Evolutionary conservation across 2,888 invertebrate species (phyloP).

Genomic region (Stratiomys singularior): DNA sequence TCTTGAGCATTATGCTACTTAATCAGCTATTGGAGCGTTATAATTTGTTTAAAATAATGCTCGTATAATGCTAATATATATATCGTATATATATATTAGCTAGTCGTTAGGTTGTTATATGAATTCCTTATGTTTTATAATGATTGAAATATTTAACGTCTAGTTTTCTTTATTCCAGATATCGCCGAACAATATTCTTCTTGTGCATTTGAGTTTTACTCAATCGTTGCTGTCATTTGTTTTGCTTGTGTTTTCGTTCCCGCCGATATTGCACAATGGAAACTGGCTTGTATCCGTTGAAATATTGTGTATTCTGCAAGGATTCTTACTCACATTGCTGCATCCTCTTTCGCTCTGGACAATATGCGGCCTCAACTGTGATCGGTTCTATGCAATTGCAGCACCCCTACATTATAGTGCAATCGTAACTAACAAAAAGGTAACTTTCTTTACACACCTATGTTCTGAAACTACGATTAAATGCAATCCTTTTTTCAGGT

Average conservation of each 20-base stretch:
- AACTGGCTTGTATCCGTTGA: conserved; percentile 67
- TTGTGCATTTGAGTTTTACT: conserved; percentile 78
- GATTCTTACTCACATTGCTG: conserved; percentile 75
- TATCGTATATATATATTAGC: too few species aligned
- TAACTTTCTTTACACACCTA: conserved; percentile 56
- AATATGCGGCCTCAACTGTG: conserved; percentile 81
- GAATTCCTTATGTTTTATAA: too few species aligned
- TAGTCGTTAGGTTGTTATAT: too few species aligned
- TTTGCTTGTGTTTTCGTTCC: conserved; percentile 69
- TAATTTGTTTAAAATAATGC: too few species aligned
- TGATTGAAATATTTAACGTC: conserved; percentile 17
- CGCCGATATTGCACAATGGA: conserved; percentile 63
- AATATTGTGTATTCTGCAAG: conserved; percentile 72
- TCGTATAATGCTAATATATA: too few species aligned
- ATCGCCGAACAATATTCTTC: conserved; percentile 76
- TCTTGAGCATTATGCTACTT: too few species aligned
- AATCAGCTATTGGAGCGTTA: too few species aligned
- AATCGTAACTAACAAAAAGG: conserved; percentile 78
- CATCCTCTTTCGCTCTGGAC: conserved; percentile 83
- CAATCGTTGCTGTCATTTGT: conserved; percentile 75
- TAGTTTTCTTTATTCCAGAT: conserved; percentile 65
- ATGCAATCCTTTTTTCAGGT: conserved; percentile 67
- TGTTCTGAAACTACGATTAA: not conserved
- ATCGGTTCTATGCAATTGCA: conserved; percentile 82
- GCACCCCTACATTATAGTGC: conserved; percentile 83